These are phyloP conservation scores for Parapsyche elsis DNA, from an alignment of 1,140 invertebrate species.

Conservation along the genomic window DNA sequence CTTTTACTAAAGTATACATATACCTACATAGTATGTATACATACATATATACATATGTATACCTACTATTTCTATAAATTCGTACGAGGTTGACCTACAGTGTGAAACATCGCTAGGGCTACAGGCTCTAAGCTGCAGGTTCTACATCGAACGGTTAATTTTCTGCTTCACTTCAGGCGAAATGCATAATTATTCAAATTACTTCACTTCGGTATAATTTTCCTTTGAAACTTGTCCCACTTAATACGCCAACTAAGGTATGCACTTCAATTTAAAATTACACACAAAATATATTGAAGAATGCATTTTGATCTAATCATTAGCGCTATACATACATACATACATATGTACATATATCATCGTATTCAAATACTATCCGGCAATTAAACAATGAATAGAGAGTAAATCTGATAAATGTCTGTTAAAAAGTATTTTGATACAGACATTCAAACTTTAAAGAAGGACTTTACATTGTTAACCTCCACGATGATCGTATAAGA, in stretches of 20 bases:
- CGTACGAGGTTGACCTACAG: neutral
- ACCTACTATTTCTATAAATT: neutral
- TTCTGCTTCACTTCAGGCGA: slow-evolving; percentile 16
- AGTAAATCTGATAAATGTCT: too few species aligned
- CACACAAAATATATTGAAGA: neutral
- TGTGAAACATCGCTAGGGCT: neutral
- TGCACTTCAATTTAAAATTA: slow-evolving; percentile 8
- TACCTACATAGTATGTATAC: too few species aligned
- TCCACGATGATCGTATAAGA: too few species aligned
- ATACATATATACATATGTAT: too few species aligned
- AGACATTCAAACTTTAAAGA: too few species aligned
- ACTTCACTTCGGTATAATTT: slow-evolving; percentile 20
- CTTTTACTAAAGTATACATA: too few species aligned
- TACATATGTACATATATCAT: too few species aligned
- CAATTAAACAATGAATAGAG: too few species aligned
- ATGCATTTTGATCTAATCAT: neutral
- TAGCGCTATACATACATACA: too few species aligned
- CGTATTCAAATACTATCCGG: too few species aligned
- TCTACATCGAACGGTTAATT: slow-evolving; percentile 21
- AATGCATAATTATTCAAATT: slow-evolving; percentile 26
- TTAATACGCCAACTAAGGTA: neutral
- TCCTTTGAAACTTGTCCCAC: slow-evolving; percentile 28
- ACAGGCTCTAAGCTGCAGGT: neutral
- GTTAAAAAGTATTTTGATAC: too few species aligned
- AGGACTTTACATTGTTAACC: too few species aligned